Percentiles rank a stretch among this genome's conserved stretches.
phyloP scores from a whole-genome alignment of 2,888 invertebrate species.

The Dicycla oo region DNA sequence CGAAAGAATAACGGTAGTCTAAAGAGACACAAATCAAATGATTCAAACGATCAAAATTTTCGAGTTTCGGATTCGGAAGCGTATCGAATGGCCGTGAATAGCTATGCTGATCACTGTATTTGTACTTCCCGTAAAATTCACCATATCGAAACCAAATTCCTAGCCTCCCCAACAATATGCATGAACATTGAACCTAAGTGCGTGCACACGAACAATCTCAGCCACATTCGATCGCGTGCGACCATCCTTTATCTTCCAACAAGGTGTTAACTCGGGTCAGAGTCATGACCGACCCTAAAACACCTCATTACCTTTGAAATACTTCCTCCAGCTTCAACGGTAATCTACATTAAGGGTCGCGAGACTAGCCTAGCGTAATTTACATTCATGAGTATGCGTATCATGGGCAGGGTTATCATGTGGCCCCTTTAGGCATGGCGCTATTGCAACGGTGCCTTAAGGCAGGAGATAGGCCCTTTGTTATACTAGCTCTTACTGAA shows the following conservation, averaged over 20 bases:
- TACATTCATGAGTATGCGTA: constrained; percentile 77
- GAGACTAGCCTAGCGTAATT: constrained; percentile 62
- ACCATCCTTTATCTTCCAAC: constrained; percentile 60
- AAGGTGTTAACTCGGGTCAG: constrained; percentile 66
- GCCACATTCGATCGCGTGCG: constrained; percentile 52
- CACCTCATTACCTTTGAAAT: constrained; percentile 64
- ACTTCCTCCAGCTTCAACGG: constrained; percentile 56
- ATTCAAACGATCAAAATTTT: no score
- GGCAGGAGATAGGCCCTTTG: constrained; percentile 47
- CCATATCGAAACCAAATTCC: neutral
- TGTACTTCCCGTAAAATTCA: neutral
- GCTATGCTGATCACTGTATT: neutral
- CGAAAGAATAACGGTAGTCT: no score
- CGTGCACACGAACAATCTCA: constrained; percentile 52
- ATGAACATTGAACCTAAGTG: constrained; percentile 29
- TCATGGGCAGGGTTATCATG: constrained; percentile 78
- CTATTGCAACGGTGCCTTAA: constrained; percentile 71
- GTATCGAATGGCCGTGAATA: no score
- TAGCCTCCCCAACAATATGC: constrained; percentile 4
- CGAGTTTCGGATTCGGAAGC: no score
- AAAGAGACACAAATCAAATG: no score
- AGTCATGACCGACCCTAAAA: constrained; percentile 63
- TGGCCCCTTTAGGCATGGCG: constrained; percentile 77
- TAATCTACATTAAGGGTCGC: constrained; percentile 65
- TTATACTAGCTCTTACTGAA: constrained; percentile 2